A percentile compares a stretch with the other conserved stretches of the same genome.
phyloP scores from a whole-genome alignment of 2,888 invertebrate genomes.

The Gnatocerus cornutus region DNA sequence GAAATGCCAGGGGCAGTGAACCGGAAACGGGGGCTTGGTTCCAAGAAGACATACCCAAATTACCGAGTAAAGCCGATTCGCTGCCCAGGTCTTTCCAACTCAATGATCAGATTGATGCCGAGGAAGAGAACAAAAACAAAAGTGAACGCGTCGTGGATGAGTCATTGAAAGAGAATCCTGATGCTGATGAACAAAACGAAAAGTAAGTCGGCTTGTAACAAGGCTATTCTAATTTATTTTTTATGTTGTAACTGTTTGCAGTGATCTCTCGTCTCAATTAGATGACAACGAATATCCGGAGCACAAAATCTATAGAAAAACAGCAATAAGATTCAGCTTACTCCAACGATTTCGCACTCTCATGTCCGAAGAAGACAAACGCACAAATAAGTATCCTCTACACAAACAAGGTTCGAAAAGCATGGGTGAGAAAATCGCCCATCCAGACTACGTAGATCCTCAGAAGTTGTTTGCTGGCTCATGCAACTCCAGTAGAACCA shows the following conservation, averaged over 20 bases:
- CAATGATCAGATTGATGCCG: slow-evolving; percentile 72
- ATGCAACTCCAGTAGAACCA: slow-evolving; percentile 51
- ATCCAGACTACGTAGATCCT: slow-evolving; percentile 90
- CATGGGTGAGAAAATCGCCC: slow-evolving; percentile 90
- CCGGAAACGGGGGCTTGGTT: slow-evolving; percentile 78
- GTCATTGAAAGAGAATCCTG: slow-evolving; percentile 61
- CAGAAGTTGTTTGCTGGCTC: slow-evolving; percentile 74
- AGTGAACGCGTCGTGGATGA: slow-evolving; percentile 56
- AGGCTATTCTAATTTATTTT: neutral
- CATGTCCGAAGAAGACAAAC: slow-evolving; percentile 67
- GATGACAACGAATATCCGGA: slow-evolving; percentile 80
- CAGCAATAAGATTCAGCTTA: slow-evolving; percentile 76
- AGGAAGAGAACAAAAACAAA: slow-evolving; percentile 70
- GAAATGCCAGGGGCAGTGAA: slow-evolving; percentile 68
- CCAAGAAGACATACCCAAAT: slow-evolving; percentile 78
- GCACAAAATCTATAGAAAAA: slow-evolving; percentile 84
- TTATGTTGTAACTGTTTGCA: slow-evolving; percentile 60
- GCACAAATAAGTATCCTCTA: slow-evolving; percentile 73
- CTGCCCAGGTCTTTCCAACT: slow-evolving; percentile 85
- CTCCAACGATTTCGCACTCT: slow-evolving; percentile 74
- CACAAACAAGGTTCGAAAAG: slow-evolving; percentile 88
- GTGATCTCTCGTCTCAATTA: slow-evolving; percentile 70
- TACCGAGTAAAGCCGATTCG: slow-evolving; percentile 85
- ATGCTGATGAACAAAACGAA: slow-evolving; percentile 63
- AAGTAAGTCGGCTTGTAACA: slow-evolving; percentile 59